These are phyloP conservation scores for Melanophora roralis DNA, from an alignment of 2,888 invertebrate species.

Conservation along the genomic window DNA sequence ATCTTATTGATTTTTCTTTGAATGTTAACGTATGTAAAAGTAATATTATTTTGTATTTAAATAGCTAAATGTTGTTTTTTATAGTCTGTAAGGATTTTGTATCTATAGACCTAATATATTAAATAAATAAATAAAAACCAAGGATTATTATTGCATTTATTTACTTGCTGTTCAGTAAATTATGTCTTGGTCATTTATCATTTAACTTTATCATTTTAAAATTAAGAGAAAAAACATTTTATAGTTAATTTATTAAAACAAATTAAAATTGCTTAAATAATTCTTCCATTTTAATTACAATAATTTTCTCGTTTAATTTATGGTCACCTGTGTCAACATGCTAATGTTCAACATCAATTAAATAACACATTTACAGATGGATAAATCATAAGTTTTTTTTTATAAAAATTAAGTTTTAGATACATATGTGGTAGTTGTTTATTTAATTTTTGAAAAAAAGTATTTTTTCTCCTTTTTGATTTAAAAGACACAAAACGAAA, in stretches of 20 bases:
- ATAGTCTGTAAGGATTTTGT: too few relatives aligned
- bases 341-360: constrained; percentile 40
- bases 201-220: background rate
- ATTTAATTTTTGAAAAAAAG: constrained; percentile 37
- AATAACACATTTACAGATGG: constrained; percentile 21
- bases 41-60: too few relatives aligned
- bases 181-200: background rate
- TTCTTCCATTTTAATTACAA: background rate
- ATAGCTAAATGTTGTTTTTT: too few relatives aligned
- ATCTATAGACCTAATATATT: too few relatives aligned
- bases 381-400: constrained; percentile 24
- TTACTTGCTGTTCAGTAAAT: too few relatives aligned
- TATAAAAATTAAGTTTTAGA: background rate
- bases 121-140: too few relatives aligned
- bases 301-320: constrained; percentile 1
- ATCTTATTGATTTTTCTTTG: too few relatives aligned
- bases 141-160: too few relatives aligned
- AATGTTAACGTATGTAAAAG: too few relatives aligned
- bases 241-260: background rate
- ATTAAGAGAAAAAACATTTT: background rate
- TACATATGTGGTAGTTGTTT: constrained; percentile 10
- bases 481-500: constrained; percentile 11
- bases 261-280: constrained; percentile 1
- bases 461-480: constrained; percentile 40
- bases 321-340: constrained; percentile 29